A percentile compares a stretch with the other conserved stretches of the same genome.
These are phyloP conservation scores for Ophiothrix spiculata DNA, from an alignment of 35 echinoderm and acorn worm genomes.

Conservation along the genomic window DNA sequence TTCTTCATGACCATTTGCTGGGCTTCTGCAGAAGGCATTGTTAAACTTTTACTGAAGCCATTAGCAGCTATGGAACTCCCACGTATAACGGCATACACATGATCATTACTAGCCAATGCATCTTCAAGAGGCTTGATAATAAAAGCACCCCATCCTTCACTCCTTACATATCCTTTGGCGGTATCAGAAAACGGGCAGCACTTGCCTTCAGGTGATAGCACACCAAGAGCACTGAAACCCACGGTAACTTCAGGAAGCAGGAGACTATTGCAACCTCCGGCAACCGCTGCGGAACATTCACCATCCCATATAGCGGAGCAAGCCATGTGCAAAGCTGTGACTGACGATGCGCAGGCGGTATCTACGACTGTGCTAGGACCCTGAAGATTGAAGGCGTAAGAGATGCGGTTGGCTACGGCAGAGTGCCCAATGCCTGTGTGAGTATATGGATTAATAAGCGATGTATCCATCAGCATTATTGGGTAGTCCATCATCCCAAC, in stretches of 20 bases:
- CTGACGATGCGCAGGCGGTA: conserved; percentile 77
- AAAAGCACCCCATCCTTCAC: conserved; percentile 88
- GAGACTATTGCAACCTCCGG: conserved; percentile 62
- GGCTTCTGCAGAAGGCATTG: conserved; percentile 75
- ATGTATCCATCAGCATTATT: conserved; percentile 61
- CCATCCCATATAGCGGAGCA: conserved; percentile 65
- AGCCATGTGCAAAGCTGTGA: conserved; percentile 88
- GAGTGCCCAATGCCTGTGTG: conserved; percentile 83
- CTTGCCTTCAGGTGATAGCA: conserved; percentile 80
- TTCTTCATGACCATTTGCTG: conserved; percentile 66
- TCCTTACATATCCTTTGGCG: conserved; percentile 82
- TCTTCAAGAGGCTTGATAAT: conserved; percentile 80
- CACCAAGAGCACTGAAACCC: conserved; percentile 86
- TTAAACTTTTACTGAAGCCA: conserved; percentile 77
- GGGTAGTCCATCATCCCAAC: conserved; percentile 97
- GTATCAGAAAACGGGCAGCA: conserved; percentile 86
- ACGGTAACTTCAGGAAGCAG: conserved; percentile 83
- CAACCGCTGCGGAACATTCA: conserved; percentile 76
- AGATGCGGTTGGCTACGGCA: conserved; percentile 86
- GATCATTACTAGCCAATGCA: conserved; percentile 80
- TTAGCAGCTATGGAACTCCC: conserved; percentile 75
- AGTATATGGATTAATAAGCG: conserved; percentile 70
- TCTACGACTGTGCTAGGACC: conserved; percentile 81
- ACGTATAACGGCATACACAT: conserved; percentile 77
- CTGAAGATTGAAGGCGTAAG: conserved; percentile 79